phyloP scores from a whole-genome alignment of 2,888 invertebrate genomes.

The Thera britannica region DNA sequence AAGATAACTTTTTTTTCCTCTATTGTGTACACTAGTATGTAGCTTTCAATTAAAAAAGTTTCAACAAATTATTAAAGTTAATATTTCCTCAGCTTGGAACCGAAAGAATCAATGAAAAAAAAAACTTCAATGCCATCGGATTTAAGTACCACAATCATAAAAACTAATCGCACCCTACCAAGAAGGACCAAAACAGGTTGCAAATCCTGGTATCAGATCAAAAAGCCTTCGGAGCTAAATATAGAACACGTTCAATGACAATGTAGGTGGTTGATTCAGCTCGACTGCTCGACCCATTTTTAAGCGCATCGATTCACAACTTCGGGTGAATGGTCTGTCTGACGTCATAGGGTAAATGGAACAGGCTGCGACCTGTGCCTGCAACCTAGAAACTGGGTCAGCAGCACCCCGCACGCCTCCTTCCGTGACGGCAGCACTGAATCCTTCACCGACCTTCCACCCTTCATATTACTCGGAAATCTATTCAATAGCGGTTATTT shows the following conservation, averaged over 20 bases:
- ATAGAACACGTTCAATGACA: conserved; percentile 72
- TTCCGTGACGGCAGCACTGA: conserved; percentile 44
- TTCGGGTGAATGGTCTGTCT: conserved; percentile 77
- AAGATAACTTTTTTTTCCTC: no score
- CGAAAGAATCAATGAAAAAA: no score
- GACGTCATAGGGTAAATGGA: conserved; percentile 79
- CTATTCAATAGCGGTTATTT: conserved; percentile 54
- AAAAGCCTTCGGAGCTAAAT: conserved; percentile 64
- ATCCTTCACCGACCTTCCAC: conserved; percentile 39
- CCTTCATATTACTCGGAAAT: conserved; percentile 43
- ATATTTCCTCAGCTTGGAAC: no score
- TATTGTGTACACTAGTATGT: no score
- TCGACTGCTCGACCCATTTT: conserved; percentile 77
- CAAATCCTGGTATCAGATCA: conserved; percentile 49
- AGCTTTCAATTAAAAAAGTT: no score
- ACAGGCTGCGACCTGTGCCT: conserved; percentile 78
- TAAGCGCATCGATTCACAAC: conserved; percentile 76
- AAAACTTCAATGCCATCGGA: no score
- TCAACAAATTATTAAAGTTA: no score
- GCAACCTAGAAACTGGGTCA: conserved; percentile 74
- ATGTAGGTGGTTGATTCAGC: conserved; percentile 70
- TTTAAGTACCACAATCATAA: neutral
- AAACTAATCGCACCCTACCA: conserved; percentile 44
- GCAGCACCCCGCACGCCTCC: conserved; percentile 53
- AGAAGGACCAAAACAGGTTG: conserved; percentile 64